phyloP scores from a whole-genome alignment of 30 jellyfish, hydroid and myxozoan genomes.

The Chrysaora quinquecirrha region DNA sequence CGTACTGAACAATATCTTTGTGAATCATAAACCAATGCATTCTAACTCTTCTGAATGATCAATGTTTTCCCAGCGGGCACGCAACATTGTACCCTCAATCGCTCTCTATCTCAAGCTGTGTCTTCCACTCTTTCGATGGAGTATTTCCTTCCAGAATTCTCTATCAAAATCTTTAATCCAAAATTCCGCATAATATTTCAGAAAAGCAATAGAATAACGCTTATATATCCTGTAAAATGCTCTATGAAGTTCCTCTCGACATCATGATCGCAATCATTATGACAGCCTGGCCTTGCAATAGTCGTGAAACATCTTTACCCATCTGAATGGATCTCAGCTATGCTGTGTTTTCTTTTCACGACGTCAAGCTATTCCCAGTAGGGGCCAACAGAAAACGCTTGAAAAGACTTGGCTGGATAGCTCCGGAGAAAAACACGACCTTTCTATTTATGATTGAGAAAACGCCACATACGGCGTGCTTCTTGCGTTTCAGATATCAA shows the following conservation, averaged over 20 bases:
- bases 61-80: conserved; percentile 5
- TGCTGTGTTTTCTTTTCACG: conserved; percentile 36
- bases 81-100: not conserved
- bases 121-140: not conserved
- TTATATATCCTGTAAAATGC: too few species aligned
- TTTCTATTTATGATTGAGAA: not conserved
- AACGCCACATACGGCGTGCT: not conserved
- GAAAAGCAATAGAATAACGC: too few species aligned
- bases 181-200: too few species aligned
- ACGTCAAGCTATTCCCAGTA: conserved; percentile 29
- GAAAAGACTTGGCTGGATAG: conserved; percentile 6
- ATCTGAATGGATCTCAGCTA: not conserved
- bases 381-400: conserved; percentile 16
- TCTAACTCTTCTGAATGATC: not conserved
- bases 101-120: not conserved
- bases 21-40: not conserved
- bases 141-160: too few species aligned
- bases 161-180: too few species aligned
- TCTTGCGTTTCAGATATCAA: not conserved
- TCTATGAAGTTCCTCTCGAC: too few species aligned
- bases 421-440: not conserved
- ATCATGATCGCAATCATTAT: too few species aligned
- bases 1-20: not conserved
- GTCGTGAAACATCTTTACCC: too few species aligned
- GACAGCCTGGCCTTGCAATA: too few species aligned